Evolutionary conservation across 1,140 invertebrate species (phyloP).

Genomic region (Glomeris maerens): DNA sequence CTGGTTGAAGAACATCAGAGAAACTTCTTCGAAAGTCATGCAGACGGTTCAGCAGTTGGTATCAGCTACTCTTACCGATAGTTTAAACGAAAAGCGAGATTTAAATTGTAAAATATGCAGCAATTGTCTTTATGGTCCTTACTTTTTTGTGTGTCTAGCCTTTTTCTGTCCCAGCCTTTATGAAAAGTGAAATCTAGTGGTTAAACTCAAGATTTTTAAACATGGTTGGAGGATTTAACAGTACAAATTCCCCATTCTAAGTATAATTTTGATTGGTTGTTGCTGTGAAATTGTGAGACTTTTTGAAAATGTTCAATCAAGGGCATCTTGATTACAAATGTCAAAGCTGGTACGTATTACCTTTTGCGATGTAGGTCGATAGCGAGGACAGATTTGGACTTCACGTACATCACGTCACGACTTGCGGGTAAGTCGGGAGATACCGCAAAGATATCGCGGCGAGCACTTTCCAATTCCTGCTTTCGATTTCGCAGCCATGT

Average conservation of each 20-base stretch:
- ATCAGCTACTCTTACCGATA: neutral
- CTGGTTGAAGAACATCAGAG: constrained; percentile 84
- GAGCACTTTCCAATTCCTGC: constrained; percentile 7
- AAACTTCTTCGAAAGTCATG: constrained; percentile 91
- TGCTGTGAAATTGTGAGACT: too few species aligned
- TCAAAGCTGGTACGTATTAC: neutral
- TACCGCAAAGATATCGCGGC: neutral
- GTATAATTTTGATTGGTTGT: too few species aligned
- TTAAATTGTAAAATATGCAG: neutral
- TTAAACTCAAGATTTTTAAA: too few species aligned
- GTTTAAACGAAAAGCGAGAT: neutral
- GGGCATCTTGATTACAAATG: too few species aligned
- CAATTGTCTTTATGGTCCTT: constrained; percentile 9
- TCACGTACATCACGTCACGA: constrained; percentile 77
- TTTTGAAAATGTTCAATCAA: too few species aligned
- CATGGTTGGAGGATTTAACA: too few species aligned
- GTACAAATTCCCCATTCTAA: too few species aligned
- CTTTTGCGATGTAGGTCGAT: constrained; percentile 47
- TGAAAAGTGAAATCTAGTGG: too few species aligned
- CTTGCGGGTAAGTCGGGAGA: constrained; percentile 32
- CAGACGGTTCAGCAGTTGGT: constrained; percentile 85
- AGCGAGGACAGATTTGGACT: constrained; percentile 70
- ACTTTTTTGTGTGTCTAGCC: constrained; percentile 16
- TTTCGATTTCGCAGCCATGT: constrained; percentile 63
- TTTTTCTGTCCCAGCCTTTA: constrained; percentile 3